These are phyloP conservation scores for Dugesia japonica DNA, from an alignment of 2,888 invertebrate species.

Conservation along the genomic window DNA sequence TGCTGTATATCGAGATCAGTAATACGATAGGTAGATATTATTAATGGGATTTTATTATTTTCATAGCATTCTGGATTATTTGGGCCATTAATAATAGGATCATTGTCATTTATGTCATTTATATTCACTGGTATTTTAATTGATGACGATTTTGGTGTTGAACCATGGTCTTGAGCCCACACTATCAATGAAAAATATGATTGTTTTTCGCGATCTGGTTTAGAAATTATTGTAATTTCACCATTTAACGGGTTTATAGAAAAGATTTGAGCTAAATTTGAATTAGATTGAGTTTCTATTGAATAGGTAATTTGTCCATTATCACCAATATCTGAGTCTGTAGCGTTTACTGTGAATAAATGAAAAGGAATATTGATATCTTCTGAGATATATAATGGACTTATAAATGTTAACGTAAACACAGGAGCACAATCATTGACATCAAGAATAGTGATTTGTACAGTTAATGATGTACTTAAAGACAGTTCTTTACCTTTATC, in stretches of 20 bases:
- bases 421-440: not conserved
- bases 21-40: not conserved
- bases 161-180: slow-evolving; percentile 1
- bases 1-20: not conserved
- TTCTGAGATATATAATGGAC: not conserved
- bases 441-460: slow-evolving; percentile 13
- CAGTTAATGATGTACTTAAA: not conserved
- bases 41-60: not conserved
- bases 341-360: not conserved
- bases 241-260: not conserved
- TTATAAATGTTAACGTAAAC: not conserved
- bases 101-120: not conserved
- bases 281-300: not conserved
- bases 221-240: not conserved
- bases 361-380: not conserved
- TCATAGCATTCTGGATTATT: not conserved
- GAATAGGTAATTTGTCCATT: slow-evolving; percentile 2
- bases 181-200: not conserved
- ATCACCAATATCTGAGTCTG: not conserved
- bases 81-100: not conserved
- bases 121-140: not conserved
- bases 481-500: not conserved
- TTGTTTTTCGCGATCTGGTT: not conserved
- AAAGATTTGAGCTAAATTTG: not conserved
- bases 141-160: not conserved